These are phyloP conservation scores for Myotis myotis DNA, from an alignment of 2,797 vertebrate genomes.

Conservation along the genomic window DNA sequence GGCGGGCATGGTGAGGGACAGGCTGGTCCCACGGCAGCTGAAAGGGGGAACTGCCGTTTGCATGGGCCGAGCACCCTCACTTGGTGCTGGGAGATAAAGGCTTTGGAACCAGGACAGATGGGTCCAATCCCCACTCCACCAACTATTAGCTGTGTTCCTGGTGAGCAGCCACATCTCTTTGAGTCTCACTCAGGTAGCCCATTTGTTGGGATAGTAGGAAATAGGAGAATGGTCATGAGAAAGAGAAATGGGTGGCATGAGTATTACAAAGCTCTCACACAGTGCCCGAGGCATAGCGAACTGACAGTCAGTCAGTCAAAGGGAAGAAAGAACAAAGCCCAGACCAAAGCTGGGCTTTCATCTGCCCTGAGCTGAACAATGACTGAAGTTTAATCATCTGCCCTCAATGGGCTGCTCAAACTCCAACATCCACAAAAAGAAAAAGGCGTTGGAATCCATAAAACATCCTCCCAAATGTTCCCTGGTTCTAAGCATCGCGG, in stretches of 20 bases:
- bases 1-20: fast-evolving
- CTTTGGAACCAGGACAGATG: neutral
- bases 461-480: neutral
- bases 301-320: fast-evolving
- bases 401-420: neutral
- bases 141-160: fast-evolving
- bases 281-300: neutral
- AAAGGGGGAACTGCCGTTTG: neutral
- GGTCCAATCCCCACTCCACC: neutral
- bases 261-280: neutral
- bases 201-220: neutral
- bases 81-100: neutral
- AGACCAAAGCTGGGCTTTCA: neutral
- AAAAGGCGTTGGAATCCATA: neutral
- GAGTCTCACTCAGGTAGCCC: neutral
- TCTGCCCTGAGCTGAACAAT: neutral
- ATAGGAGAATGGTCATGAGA: fast-evolving
- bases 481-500: fast-evolving
- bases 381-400: neutral
- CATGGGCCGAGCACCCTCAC: fast-evolving
- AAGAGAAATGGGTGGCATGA: neutral
- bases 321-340: neutral
- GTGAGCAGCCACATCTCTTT: neutral
- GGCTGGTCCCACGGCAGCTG: neutral
- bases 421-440: neutral